A percentile compares a stretch with the other conserved stretches of the same genome.
phyloP scores from a whole-genome alignment of 2,797 vertebrate species.

The Semotilus atromaculatus region DNA sequence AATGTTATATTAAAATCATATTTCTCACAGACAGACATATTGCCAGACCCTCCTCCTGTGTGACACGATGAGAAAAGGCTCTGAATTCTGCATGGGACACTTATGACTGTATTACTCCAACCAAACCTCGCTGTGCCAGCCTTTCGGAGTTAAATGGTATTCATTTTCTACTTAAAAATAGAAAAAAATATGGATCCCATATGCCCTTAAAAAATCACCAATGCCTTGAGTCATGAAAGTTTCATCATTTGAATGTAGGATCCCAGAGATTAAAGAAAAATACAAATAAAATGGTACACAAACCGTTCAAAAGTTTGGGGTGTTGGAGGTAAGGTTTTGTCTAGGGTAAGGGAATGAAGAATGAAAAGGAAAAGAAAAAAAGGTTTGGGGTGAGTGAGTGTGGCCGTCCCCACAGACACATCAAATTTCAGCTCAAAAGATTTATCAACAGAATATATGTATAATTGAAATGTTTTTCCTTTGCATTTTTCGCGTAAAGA shows the following conservation, averaged over 20 bases:
- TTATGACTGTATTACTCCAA: conserved; percentile 70
- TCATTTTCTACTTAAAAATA: background rate
- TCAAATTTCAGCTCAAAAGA: no score
- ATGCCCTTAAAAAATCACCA: conserved; percentile 5
- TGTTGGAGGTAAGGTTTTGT: no score
- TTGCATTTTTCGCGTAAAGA: no score
- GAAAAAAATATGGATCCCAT: no score
- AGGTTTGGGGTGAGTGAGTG: no score
- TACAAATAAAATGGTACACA: background rate
- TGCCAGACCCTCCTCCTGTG: conserved; percentile 60
- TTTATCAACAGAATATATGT: no score
- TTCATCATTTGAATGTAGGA: background rate
- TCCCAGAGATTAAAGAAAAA: background rate
- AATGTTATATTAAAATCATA: conserved; percentile 71
- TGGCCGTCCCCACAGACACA: no score
- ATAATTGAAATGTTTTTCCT: no score
- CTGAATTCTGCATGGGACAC: conserved; percentile 74
- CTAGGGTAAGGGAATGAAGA: no score
- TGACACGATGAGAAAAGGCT: conserved; percentile 73
- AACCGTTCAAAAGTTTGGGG: background rate
- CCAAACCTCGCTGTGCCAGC: conserved; percentile 65
- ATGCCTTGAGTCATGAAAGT: background rate
- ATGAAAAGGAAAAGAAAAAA: no score
- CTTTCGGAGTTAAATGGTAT: background rate
- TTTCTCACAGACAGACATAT: conserved; percentile 71